Evolutionary conservation across 2,888 invertebrate genomes (phyloP), one percentile per base, ranked within the genome.

Genomic region (Isotomurus palustris): DNA sequence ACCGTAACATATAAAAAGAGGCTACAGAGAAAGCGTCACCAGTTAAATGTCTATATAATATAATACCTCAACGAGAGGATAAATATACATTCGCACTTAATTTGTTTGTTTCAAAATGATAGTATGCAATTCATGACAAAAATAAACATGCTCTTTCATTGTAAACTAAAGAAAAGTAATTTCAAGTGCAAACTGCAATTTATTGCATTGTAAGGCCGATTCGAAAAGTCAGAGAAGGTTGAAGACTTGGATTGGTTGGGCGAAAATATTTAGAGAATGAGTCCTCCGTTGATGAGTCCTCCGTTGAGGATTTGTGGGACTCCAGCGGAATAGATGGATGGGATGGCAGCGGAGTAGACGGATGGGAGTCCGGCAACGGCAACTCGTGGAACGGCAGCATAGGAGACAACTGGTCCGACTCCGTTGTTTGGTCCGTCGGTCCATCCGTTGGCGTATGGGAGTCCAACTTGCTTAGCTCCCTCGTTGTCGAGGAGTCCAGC

Each of bases 341-440:
- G n/a, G n/a, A n/a, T n/a, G n/a, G 32, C 32, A 22, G 44, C 44
- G 25, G 5, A 6, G 19, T 44, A n/a, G 44, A 22, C 24, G 22
- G 24, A 38, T 27, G 27, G 12, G 29, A 22, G 29, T 28, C 32
- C 17, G 53, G 12, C 28, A 38, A 22, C 38, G 47, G 29, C 38
- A 40, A n/a, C n/a, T n/a, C n/a, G n/a, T n/a, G 54, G 45, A 27
- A 40, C 54, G 29, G 35, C 17, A 27, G 44, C 48, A 25, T 22
- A 41, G 36, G 14, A 8, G 43, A 54, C 50, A 28, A 40, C 27
- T 45, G 61, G 61, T 24, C 61, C 61, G 32, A 61, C 52, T 50
- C 61, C 61, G 55, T 61, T 61, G 54, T 61, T 61, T 1, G 61
- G 61, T 45, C 61, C 61, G 51, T 61, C 61, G 47, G 61, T 61